Evolutionary conservation across 30 jellyfish, hydroid and myxozoan genomes (phyloP).

Genomic region (Clytia hemisphaerica): DNA sequence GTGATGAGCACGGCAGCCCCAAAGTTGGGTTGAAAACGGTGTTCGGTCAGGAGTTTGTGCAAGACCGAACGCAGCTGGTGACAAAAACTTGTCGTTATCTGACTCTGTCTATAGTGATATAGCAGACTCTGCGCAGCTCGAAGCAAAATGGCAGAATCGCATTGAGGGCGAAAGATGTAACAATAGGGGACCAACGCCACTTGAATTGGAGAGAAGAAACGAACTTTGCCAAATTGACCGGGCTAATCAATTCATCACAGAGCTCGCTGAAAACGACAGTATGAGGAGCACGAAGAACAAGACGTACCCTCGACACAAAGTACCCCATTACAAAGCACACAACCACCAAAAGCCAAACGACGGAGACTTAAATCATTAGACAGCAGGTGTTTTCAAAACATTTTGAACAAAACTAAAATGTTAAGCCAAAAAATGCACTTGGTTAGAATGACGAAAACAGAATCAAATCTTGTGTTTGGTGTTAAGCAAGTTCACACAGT

Average conservation of each 20-base stretch:
- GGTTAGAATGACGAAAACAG: no score
- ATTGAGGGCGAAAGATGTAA: constrained; percentile 7
- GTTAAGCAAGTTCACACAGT: no score
- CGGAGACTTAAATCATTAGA: constrained; percentile 10
- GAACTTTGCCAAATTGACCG: not conserved
- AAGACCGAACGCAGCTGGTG: constrained; percentile 22
- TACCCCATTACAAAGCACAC: not conserved
- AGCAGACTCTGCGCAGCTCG: constrained; percentile 36
- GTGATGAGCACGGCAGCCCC: no score
- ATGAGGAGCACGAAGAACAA: not conserved
- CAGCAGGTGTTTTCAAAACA: not conserved
- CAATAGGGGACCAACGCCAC: constrained; percentile 3
- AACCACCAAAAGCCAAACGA: not conserved
- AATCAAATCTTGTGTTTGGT: no score
- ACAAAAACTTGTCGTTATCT: constrained; percentile 8
- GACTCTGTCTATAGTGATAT: constrained; percentile 19
- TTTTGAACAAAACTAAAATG: constrained; percentile 4
- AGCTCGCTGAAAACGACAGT: not conserved
- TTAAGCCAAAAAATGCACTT: no score
- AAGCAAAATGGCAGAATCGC: constrained; percentile 16
- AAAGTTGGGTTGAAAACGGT: no score
- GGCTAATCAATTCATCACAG: not conserved
- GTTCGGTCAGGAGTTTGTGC: no score
- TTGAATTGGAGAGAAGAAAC: not conserved
- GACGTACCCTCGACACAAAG: not conserved